Evolutionary conservation across 2,797 vertebrate species (phyloP), one percentile per base, ranked within the genome.

Genomic region (Melanotaenia pygmaea): DNA sequence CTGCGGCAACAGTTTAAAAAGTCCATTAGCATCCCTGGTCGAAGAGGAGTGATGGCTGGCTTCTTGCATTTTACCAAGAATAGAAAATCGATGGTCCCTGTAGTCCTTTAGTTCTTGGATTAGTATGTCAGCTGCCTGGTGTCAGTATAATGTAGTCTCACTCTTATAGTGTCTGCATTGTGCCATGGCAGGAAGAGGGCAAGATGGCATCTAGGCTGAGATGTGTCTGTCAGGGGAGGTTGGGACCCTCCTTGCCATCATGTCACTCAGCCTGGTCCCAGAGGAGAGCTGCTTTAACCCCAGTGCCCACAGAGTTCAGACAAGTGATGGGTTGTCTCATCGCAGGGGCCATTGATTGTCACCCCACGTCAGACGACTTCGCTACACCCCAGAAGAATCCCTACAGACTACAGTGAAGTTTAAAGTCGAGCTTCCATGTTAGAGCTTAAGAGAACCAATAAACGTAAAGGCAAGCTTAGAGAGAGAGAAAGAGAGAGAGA

Each of bases 171-270:
- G 76, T 77, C 79, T 73, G 73, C 71, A 18, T 67, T 61, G 77
- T 82, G 72, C 79, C 59, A 64, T 53, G 70, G 77, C 59, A 66
- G 64, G 14, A 59, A 71, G 80, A 76, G 81, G 87, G 67, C 77
- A 75, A 38, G 74, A 67, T 74, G 90, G 80, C 79, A 77, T 80
- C 77, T 61, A 30, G 77, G 77, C 82, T 81, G 84, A 86, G 81
- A 83, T 56, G 69, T 67, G 87, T 87, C 91, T 94, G 92, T 92
- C 92, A 91, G 81, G 68, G 79, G 89, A 90, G 92, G 92, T 91
- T 88, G 86, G 72, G 88, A 91, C 90, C 89, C 79, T 84, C 81
- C 84, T 81, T 16, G 81, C 86, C 87, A 85, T 91, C 89, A 84
- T 77, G 93, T 88, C 92, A 94, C 88, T 93, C 93, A 91, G 70